A percentile compares a stretch with the other conserved stretches of the same genome.
phyloP scores from a whole-genome alignment of 2,113 vertebrate genomes.

The Gnathonemus longibarbis region DNA sequence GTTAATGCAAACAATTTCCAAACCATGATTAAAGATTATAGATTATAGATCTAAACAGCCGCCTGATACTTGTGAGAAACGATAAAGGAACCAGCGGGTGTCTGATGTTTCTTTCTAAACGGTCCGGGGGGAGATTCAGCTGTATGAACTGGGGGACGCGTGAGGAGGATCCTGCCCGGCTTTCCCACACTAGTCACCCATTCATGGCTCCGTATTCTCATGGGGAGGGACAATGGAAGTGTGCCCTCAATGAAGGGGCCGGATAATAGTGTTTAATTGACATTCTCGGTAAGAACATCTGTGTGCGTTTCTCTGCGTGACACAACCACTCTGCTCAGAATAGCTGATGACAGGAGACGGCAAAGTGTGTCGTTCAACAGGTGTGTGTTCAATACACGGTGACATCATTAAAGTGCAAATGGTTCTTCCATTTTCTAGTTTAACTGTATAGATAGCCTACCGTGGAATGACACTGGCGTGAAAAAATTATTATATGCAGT shows the following conservation, averaged over 20 bases:
- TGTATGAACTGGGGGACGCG: conserved; percentile 33
- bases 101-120: too few relatives aligned
- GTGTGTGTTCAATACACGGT: background rate
- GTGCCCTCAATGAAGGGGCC: too few relatives aligned
- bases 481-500: background rate
- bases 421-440: background rate
- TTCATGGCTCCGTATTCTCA: conserved; percentile 47
- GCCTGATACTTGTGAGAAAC: too few relatives aligned
- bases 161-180: conserved; percentile 44
- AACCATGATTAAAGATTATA: too few relatives aligned
- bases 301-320: background rate
- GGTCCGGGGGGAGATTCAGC: too few relatives aligned
- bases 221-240: conserved; percentile 37
- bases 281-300: background rate
- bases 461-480: background rate
- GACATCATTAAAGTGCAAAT: background rate
- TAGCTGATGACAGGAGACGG: background rate
- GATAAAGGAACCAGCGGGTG: too few relatives aligned
- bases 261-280: too few relatives aligned
- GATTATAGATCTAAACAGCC: too few relatives aligned
- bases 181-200: conserved; percentile 55
- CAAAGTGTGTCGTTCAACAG: background rate
- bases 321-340: background rate
- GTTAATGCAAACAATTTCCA: too few relatives aligned
- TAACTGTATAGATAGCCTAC: background rate